phyloP scores from a whole-genome alignment of 2,113 vertebrate genomes.

The Capreolus pygargus region DNA sequence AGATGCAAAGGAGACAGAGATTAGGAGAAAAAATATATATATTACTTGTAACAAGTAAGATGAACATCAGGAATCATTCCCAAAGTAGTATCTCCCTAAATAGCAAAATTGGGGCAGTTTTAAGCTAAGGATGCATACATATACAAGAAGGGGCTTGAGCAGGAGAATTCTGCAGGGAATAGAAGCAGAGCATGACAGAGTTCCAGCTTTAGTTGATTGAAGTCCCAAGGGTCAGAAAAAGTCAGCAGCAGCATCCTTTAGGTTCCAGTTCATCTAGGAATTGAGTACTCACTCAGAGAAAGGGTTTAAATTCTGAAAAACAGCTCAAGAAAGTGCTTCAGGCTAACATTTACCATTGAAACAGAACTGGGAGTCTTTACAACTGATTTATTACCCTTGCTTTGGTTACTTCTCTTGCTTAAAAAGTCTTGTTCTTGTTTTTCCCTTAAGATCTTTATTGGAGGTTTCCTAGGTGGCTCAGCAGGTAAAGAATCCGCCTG shows the following conservation, averaged over 20 bases:
- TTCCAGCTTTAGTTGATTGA: neutral
- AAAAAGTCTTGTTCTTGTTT: neutral
- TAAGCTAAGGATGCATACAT: neutral
- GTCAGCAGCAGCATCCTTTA: neutral
- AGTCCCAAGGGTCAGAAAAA: neutral
- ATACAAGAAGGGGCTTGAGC: neutral
- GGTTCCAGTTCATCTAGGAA: neutral
- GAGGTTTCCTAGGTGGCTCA: neutral
- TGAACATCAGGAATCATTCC: neutral
- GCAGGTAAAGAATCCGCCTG: neutral
- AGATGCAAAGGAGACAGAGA: neutral
- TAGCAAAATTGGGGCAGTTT: neutral
- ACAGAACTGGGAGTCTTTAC: neutral
- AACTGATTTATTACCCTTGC: neutral
- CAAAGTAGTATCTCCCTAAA: neutral
- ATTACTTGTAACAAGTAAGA: neutral
- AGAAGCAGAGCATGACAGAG: neutral
- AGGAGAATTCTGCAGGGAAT: neutral
- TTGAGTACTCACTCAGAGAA: neutral
- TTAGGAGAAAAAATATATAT: neutral
- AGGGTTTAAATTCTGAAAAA: neutral
- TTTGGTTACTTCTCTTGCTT: neutral
- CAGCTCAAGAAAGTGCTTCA: neutral
- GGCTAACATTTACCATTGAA: neutral
- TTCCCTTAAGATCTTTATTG: neutral